These are phyloP conservation scores for Agapornis roseicollis DNA, from an alignment of 2,113 vertebrate species.

Conservation along the genomic window DNA sequence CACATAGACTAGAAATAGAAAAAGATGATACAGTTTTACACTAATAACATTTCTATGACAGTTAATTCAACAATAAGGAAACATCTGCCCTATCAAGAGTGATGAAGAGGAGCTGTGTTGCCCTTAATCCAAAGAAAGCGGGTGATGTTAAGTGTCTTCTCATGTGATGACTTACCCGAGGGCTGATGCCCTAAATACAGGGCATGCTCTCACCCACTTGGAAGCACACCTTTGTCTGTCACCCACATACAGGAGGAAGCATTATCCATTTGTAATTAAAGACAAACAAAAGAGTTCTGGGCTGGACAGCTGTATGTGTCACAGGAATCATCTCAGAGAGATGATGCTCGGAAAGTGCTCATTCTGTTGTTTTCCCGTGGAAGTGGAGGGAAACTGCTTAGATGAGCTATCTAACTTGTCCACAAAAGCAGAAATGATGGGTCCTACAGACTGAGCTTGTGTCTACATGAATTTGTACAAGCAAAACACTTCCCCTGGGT, in stretches of 20 bases:
- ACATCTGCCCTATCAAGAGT: neutral
- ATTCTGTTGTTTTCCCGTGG: neutral
- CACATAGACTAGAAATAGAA: neutral
- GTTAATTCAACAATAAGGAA: neutral
- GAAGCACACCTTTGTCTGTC: neutral
- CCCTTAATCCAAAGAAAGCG: neutral
- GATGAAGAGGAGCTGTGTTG: neutral
- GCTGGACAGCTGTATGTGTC: neutral
- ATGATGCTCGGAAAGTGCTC: accelerated
- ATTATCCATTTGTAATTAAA: neutral
- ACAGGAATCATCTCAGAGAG: accelerated
- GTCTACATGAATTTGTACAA: neutral
- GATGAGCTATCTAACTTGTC: neutral
- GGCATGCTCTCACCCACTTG: neutral
- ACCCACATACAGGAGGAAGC: neutral
- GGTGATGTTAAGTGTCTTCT: neutral
- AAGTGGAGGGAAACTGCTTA: neutral
- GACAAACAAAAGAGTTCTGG: neutral
- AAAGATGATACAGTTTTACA: neutral
- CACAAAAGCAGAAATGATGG: neutral
- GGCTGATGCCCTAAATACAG: neutral
- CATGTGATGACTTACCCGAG: accelerated
- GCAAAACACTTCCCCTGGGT: neutral
- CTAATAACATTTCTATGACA: neutral
- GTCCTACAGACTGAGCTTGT: neutral